These are phyloP conservation scores for Cybosia mesomella DNA, from an alignment of 2,888 invertebrate genomes.

Conservation along the genomic window DNA sequence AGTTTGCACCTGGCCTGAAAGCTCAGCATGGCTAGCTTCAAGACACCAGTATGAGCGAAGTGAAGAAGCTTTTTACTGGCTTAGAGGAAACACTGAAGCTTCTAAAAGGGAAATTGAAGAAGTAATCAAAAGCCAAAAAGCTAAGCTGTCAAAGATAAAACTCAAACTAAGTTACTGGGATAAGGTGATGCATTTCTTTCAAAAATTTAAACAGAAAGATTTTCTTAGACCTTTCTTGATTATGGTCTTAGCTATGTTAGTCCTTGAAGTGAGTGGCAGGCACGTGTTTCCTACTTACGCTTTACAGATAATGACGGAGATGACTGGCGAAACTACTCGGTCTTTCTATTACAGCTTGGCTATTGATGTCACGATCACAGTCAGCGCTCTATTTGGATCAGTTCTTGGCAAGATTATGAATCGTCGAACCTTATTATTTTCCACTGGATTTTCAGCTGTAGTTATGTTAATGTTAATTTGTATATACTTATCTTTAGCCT, in stretches of 20 bases:
- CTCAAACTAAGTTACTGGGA: constrained; percentile 19
- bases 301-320: constrained; percentile 55
- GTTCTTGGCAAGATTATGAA: constrained; percentile 56
- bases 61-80: constrained; percentile 79
- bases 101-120: constrained; percentile 57
- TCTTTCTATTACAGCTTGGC: constrained; percentile 57
- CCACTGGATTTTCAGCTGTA: constrained; percentile 20
- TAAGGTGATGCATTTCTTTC: constrained; percentile 1
- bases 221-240: constrained; percentile 57
- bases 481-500: constrained; percentile 16
- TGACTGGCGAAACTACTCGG: constrained; percentile 49
- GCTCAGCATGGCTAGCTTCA: constrained; percentile 87
- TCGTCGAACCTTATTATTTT: constrained; percentile 48
- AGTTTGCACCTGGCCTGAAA: constrained; percentile 85
- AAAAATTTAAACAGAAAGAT: constrained; percentile 53
- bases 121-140: constrained; percentile 62
- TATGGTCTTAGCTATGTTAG: constrained; percentile 47
- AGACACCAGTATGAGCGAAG: constrained; percentile 76
- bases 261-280: constrained; percentile 58
- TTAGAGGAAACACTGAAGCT: constrained; percentile 72
- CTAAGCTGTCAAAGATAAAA: constrained; percentile 29
- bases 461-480: constrained; percentile 12
- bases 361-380: constrained; percentile 57
- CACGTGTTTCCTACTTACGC: constrained; percentile 62
- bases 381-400: constrained; percentile 52